Evolutionary conservation across 2,888 invertebrate species (phyloP), one percentile per base, ranked within the genome.

Genomic region (Spisula subtruncata): DNA sequence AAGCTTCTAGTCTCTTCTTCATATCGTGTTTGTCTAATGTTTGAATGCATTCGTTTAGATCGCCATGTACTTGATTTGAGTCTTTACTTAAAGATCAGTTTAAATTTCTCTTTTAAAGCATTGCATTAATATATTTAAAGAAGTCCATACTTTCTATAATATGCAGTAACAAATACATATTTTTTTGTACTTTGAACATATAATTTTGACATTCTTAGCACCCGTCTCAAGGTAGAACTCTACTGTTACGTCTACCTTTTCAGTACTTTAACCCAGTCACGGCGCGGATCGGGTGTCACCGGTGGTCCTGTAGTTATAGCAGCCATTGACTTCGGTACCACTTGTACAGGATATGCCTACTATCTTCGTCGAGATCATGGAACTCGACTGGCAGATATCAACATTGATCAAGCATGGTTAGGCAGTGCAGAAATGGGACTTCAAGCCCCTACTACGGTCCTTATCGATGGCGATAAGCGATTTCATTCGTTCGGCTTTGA

Each of bases 401-500:
- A 90, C 80, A 88, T 66, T 0, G 89, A 92, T 46, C 92, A 92
- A 80, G 89, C 89, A 2, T 92, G 92, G 92, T 79, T 85, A 6
- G 92, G 92, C 16, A 89, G 89, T 35, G 81, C 89, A 20, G 92
- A 92, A 35, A 81, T 89, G 29, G 90, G 92, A 2, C 88, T 88
- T 5, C 92, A 92, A 54, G 92, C 92, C 4, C 87, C 92, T 0
- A 91, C 92, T 0, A 90, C 91, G 6, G 90, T 92, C 16, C 79
- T 92, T 1, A 82, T 92, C 56, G 87, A 87, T 16, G 81, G 86
- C 0, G 80, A 90, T 35, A 86, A 91, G 51, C 60, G 79, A 29
- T 91, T 92, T 54, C 86, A 90, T 66, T 91, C 91, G 0, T 92
- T 92, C 60, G 92, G 92, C 16, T 91, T 89, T 60, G 92, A 89